Conservation (phyloP, 2,888 invertebrate species). For the Trissolcus japonicus region DNA sequence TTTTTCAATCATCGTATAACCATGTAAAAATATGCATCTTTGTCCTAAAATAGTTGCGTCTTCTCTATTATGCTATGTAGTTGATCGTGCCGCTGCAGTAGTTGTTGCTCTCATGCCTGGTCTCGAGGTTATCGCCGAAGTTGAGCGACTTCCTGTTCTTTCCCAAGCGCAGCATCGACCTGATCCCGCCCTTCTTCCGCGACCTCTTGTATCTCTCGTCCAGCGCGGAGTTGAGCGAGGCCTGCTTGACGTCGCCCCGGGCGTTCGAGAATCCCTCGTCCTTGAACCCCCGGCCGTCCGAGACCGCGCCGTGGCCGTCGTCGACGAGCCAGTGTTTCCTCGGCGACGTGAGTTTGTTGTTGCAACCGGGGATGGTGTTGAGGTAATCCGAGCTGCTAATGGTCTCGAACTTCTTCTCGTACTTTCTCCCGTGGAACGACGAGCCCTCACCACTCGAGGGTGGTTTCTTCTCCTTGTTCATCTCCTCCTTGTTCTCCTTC, state of each 20-base stretch:
- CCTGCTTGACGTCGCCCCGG: conserved; percentile 85
- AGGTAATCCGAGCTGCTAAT: conserved; percentile 69
- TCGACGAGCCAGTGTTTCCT: conserved; percentile 89
- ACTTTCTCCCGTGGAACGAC: conserved; percentile 63
- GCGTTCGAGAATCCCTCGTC: conserved; percentile 81
- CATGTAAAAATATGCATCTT: conserved; percentile 19
- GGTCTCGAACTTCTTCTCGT: conserved; percentile 67
- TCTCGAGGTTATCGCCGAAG: conserved; percentile 73
- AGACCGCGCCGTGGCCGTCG: conserved; percentile 77
- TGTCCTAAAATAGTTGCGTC: conserved; percentile 13
- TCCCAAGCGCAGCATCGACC: conserved; percentile 73
- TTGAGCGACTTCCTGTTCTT: conserved; percentile 74
- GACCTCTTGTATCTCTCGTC: conserved; percentile 74
- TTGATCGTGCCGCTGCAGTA: conserved; percentile 75
- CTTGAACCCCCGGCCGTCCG: conserved; percentile 64
- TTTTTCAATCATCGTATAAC: conserved; percentile 19
- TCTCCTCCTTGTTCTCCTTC: conserved; percentile 61
- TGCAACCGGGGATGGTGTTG: conserved; percentile 72
- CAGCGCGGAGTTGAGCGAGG: conserved; percentile 83
- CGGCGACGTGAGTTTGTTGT: conserved; percentile 78
- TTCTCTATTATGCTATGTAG: conserved; percentile 71
- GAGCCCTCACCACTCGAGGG: conserved; percentile 60
- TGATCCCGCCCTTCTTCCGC: conserved; percentile 72
- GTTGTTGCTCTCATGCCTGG: conserved; percentile 72
- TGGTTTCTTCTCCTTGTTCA: conserved; percentile 61